Base-by-base conservation (phyloP, 2,113 vertebrate genomes). In the Scomber colias region DNA sequence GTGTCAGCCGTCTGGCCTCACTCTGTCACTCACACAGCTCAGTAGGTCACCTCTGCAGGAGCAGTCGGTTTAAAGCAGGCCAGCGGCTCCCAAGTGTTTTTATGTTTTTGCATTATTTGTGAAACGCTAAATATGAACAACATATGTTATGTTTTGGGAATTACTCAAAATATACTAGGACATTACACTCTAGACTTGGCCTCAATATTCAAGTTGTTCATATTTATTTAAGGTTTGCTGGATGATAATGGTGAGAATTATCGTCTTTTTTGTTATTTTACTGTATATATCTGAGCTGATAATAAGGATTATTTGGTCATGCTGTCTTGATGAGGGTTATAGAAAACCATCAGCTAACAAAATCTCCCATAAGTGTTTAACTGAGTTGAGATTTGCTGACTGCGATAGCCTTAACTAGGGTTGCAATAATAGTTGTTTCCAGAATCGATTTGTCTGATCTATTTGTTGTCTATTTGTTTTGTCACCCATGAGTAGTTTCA, bases 31-130 rank as follows among this genome's bases (percentile, higher is more conserved):
- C 87, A 80, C 59, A 3, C 24, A 14, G 66, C 81, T 86, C 75
- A 88, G 75, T 83, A 21, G 90, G 90, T 86, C 86, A 75, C 65
- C 61, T 75, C 76, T 30, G 31, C 45, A 45, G 7, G 53, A 75
- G 75, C 75, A 16, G 69, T 79, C 46, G 82, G 19, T 71, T 45
- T 17, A 65, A 90, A 92, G 61, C 54, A 70, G 84, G 81, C 27
- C 84, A 87, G 15, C 0, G 7, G 24, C 21, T 89, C 87, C 88
- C 85, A 13, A 66, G 88, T 73, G 88, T 77, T 79, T 79, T 82
- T 63, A 19, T 55, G 59, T 82, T 72, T 27, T 31, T 71, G 45
- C 60, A 50, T 55, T 54, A 56, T 77, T 62, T 77, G 57, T 84
- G 79, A 75, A 80, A 79, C 65, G 66, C 73, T 82, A 82, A 84